These are phyloP conservation scores for Palythoa heliodiscus DNA, from an alignment of 92 coral and sea anemone genomes.

Conservation along the genomic window DNA sequence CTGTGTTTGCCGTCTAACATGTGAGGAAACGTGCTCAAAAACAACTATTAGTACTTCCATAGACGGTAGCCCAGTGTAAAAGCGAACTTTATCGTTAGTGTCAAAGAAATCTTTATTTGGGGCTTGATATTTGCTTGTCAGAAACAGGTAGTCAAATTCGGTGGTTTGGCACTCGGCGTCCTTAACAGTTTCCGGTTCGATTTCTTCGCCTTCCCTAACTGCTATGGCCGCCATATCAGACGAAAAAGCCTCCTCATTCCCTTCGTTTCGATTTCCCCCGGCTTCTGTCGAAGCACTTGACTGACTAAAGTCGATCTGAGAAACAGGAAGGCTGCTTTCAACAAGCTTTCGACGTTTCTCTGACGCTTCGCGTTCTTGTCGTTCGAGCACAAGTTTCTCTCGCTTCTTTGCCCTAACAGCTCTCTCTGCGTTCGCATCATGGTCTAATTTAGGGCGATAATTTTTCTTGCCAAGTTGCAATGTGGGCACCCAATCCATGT, in stretches of 20 bases:
- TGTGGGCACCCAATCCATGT: background rate
- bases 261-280: slow-evolving; percentile 8
- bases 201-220: background rate
- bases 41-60: too few species aligned
- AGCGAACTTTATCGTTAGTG: too few species aligned
- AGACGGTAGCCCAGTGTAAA: too few species aligned
- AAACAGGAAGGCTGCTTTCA: slow-evolving; percentile 38
- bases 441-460: slow-evolving; percentile 2
- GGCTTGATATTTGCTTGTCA: background rate
- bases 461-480: slow-evolving; percentile 6
- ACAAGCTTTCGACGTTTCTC: background rate
- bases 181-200: too few species aligned
- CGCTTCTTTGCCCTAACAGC: background rate
- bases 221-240: background rate
- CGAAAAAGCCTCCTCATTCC: slow-evolving; percentile 3
- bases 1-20: too few species aligned
- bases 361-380: slow-evolving; percentile 7
- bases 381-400: background rate
- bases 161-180: slow-evolving; percentile 32
- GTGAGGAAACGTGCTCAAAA: too few species aligned
- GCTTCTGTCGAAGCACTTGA: slow-evolving; percentile 26
- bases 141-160: slow-evolving; percentile 19
- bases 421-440: background rate
- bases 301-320: slow-evolving; percentile 37
- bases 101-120: too few species aligned